Evolutionary conservation across 2,797 vertebrate genomes (phyloP), one percentile per base, ranked within the genome.

Genomic region (Psittacula derbiana): DNA sequence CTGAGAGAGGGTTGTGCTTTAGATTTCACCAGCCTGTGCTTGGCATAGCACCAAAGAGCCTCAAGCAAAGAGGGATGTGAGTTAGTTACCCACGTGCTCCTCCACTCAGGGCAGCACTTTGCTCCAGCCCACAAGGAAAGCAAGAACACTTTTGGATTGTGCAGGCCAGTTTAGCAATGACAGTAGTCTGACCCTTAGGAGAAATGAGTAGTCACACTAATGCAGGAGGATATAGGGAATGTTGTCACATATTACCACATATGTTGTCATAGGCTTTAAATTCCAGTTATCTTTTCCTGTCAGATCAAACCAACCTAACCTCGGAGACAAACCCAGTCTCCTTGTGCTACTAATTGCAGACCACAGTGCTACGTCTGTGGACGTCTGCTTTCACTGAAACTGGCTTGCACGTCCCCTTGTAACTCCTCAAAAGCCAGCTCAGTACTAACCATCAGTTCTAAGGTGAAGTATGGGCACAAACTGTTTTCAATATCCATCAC

Each of bases 381-480:
- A 23, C 0, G 0, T 70, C 31, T 61, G 61, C 10, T 90, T 78
- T 31, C 31, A 12, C 44, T 76, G 44, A 75, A 92, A 75, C 12
- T 4, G 1, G 8, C 24, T 62, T 58, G 19, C 5, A 1, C 1
- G 2, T 86, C 11, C n/a, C 20, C 36, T 66, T 52, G 8, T 46
- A 70, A 23, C 16, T 46, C 43, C 81, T 58, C 2, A 0, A 84
- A 93, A 95, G 20, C 2, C 28, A 69, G 1, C n/a, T 86, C 1
- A 0, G 0, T 46, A 76, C 46, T 71, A 91, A 36, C 23, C 6
- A 2, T 46, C 0, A 0, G 14, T 71, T 71, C 7, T 43, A 62
- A 76, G 16, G 60, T 25, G 3, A 61, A 74, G 19, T 36, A 49
- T 40, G n/a, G 91, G 61, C n/a, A 72, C 58, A 87, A 92, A 92